Conservation (phyloP, 2,888 invertebrate species). For the Lumbricus terrestris region DNA sequence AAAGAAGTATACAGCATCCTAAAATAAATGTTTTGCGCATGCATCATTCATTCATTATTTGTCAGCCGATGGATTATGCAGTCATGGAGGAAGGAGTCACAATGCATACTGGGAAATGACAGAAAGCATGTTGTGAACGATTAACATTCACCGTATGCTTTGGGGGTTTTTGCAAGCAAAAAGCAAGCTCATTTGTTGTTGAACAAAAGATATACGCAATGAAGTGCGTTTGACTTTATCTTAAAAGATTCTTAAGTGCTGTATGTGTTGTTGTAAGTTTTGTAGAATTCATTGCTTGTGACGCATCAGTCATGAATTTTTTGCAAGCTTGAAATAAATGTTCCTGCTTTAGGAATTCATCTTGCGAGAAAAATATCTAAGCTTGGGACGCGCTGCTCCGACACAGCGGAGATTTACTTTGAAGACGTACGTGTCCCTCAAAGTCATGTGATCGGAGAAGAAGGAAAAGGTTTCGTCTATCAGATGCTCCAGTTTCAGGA, state of each 20-base stretch:
- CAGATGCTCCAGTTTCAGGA: constrained; percentile 66
- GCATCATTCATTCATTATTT: too few species aligned
- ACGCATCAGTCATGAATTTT: not conserved
- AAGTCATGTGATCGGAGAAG: constrained; percentile 63
- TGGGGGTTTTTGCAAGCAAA: not conserved
- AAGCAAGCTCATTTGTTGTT: not conserved
- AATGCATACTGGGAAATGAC: not conserved
- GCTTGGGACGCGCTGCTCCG: constrained; percentile 63
- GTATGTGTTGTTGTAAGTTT: not conserved
- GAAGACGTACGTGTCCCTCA: constrained; percentile 64
- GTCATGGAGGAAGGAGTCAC: not conserved
- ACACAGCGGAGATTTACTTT: constrained; percentile 64
- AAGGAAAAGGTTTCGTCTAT: constrained; percentile 61
- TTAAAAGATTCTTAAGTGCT: not conserved
- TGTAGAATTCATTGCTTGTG: not conserved
- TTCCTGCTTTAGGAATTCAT: constrained; percentile 51
- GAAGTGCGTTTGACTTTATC: not conserved
- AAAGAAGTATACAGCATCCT: too few species aligned
- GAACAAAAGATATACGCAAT: not conserved
- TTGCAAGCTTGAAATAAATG: not conserved
- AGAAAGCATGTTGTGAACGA: not conserved
- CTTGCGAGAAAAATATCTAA: constrained; percentile 61
- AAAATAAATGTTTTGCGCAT: too few species aligned
- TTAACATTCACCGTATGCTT: not conserved
- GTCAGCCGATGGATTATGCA: too few species aligned